A percentile compares a stretch with the other conserved stretches of the same genome.
phyloP scores from a whole-genome alignment of 2,113 vertebrate species.

The Catharus bicknelli region DNA sequence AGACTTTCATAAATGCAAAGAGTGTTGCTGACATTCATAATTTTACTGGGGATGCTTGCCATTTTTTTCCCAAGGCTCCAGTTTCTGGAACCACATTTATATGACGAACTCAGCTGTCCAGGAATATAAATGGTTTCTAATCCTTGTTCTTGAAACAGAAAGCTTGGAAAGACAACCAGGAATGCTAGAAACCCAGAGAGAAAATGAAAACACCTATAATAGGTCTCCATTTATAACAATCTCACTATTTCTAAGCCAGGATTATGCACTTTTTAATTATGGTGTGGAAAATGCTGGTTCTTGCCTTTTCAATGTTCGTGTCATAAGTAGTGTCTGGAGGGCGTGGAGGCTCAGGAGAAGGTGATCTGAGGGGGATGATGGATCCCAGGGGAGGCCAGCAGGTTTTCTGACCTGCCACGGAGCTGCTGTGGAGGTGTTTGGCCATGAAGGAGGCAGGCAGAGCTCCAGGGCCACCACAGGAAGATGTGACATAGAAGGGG shows the following conservation, averaged over 20 bases:
- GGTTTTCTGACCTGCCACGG: accelerated
- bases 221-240: not conserved
- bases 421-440: not conserved
- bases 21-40: not conserved
- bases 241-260: not conserved
- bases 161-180: not conserved
- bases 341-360: accelerated
- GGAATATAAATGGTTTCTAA: slow-evolving; percentile 3
- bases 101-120: not conserved
- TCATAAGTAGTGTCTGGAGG: not conserved
- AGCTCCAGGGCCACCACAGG: not conserved
- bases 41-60: not conserved
- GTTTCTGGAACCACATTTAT: not conserved
- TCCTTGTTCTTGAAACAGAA: slow-evolving; percentile 1
- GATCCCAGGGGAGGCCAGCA: not conserved
- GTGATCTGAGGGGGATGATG: not conserved
- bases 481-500: not conserved
- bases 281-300: not conserved
- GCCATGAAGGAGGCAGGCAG: not conserved
- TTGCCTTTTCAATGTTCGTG: not conserved
- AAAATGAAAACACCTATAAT: not conserved
- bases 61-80: not conserved
- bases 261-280: not conserved
- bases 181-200: not conserved
- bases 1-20: not conserved